Percentiles rank a stretch among this genome's conserved stretches.
Evolutionary conservation across 1,140 invertebrate genomes (phyloP).

Genomic region (Scaptodrosophila lebanonensis): DNA sequence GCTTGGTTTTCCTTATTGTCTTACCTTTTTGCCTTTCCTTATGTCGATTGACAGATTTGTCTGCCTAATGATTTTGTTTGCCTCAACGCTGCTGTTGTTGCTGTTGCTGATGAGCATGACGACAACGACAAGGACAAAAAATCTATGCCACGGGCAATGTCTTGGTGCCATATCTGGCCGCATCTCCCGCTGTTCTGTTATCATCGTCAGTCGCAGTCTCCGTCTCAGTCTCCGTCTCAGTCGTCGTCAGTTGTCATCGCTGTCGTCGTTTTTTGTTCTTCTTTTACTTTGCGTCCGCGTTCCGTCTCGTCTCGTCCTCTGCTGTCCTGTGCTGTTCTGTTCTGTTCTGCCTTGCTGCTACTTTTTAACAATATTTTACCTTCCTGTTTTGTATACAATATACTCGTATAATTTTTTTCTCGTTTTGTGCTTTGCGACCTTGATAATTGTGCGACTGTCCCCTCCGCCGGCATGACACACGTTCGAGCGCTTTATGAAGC

Average conservation of each 20-base stretch:
- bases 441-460: too few relatives aligned
- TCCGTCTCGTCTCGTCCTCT: too few relatives aligned
- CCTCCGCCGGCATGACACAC: too few relatives aligned
- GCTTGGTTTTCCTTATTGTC: neutral
- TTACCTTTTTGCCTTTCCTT: conserved; percentile 1
- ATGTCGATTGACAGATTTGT: conserved; percentile 12
- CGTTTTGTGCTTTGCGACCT: too few relatives aligned
- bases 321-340: too few relatives aligned
- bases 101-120: neutral
- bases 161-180: neutral
- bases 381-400: too few relatives aligned
- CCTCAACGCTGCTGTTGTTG: too few relatives aligned
- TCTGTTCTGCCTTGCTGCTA: too few relatives aligned
- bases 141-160: conserved; percentile 7
- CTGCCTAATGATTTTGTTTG: conserved; percentile 15
- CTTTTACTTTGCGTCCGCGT: too few relatives aligned
- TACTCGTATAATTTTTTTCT: too few relatives aligned
- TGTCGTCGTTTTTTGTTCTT: conserved; percentile 7
- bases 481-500: conserved; percentile 41
- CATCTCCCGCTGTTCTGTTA: neutral
- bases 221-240: conserved; percentile 3
- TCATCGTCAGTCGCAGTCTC: conserved; percentile 5
- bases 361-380: too few relatives aligned
- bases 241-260: conserved; percentile 13
- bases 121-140: neutral